Base-by-base conservation (phyloP, 1,140 invertebrate genomes). In the Hormaphis cornu region DNA sequence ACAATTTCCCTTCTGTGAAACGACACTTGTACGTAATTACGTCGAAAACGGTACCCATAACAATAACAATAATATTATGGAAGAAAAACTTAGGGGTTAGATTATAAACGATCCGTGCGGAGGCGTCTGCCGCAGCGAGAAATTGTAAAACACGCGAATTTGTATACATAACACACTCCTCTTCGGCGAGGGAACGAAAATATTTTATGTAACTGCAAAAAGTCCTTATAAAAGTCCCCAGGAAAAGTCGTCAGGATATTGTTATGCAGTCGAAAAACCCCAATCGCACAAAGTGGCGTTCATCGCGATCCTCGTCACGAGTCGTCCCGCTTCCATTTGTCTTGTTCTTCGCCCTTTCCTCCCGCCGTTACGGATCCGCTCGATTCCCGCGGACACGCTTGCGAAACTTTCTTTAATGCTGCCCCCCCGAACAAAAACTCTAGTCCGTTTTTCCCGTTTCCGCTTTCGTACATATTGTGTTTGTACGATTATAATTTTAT, bases 291-390 rank as follows among this genome's bases (percentile, higher is more conserved):
- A 24, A 66, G 61, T 66, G 42, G 42, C 44, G 18, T 42, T n/a
- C 28, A 10, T 35, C 33, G 20, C 40, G 33, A 58, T 58, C 54
- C 35, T n/a, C 20, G 20, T 40, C 9, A 53, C 46, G 46, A n/a
- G 46, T 22, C 40, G 28, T 28, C 14, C 61, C 12, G 26, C 50
- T 66, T 22, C 61, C 61, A 66, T 66, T 66, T 66, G 42, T 66
- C 61, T 40, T 58, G n/a, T 46, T 46, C 42, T 46, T 46, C 42
- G 5, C 35, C 58, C 40, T 44, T 63, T 63, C 26, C 30, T 46
- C 44, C 20, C 18, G 3, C 1, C 61, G 26, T 9, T 35, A 4
- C 22, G 14, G 28, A 58, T 58, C 24, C 54, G 40, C 54, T 58
- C 40, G 33, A 66, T 66, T 46, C 61, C 30, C 44, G 61, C n/a